Evolutionary conservation across 2,888 invertebrate genomes (phyloP).

Genomic region (Entomobrya multifasciata): DNA sequence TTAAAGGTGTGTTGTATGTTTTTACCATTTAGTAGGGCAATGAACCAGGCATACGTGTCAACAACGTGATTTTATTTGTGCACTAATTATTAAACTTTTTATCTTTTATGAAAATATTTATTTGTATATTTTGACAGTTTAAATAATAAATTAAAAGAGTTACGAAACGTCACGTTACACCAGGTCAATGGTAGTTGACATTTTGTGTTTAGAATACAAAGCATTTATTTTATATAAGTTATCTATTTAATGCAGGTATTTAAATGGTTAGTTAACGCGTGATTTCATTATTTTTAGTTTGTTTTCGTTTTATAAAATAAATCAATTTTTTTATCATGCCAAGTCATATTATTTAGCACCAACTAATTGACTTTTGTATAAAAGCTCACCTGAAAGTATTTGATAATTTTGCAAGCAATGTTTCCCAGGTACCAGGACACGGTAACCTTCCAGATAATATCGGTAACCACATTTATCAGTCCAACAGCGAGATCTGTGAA

Average conservation of each 20-base stretch:
- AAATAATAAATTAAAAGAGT: no score
- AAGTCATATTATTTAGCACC: background rate
- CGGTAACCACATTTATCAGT: conserved; percentile 92
- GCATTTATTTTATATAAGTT: background rate
- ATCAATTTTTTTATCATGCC: no score
- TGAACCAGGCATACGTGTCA: no score
- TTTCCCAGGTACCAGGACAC: conserved; percentile 95
- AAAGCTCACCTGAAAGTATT: conserved; percentile 88
- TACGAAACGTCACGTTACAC: no score
- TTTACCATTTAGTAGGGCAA: no score
- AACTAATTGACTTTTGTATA: background rate
- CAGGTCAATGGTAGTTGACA: background rate
- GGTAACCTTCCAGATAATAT: conserved; percentile 94
- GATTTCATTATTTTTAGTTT: no score
- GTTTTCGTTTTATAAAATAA: no score
- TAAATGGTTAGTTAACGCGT: background rate
- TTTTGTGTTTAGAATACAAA: background rate
- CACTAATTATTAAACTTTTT: background rate
- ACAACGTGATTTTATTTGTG: no score
- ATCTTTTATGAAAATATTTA: no score
- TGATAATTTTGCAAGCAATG: conserved; percentile 92
- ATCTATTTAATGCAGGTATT: background rate
- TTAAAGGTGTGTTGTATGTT: background rate
- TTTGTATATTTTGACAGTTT: no score
- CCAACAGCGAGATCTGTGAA: conserved; percentile 93